Conservation (phyloP, 2,113 vertebrate species). For the Pipra filicauda region DNA sequence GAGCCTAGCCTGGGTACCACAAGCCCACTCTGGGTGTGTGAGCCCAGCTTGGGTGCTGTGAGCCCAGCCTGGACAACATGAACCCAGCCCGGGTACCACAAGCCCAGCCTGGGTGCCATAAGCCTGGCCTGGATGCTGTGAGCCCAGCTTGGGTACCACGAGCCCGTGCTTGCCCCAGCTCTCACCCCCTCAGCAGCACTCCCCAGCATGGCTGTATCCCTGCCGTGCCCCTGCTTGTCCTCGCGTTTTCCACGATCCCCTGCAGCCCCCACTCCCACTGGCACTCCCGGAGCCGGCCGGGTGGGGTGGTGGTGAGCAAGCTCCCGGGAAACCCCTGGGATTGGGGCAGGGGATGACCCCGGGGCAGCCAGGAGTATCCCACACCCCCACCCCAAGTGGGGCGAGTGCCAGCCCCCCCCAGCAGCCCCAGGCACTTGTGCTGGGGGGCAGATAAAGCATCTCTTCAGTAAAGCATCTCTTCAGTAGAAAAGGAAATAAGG, state of each 20-base stretch:
- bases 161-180: not conserved
- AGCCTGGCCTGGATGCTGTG: not conserved
- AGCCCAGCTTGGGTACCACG: not conserved
- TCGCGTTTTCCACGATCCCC: not conserved
- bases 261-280: not conserved
- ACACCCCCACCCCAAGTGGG: not conserved
- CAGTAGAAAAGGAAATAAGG: slow-evolving; percentile 35
- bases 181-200: not conserved
- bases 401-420: not conserved
- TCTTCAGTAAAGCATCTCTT: slow-evolving; percentile 53
- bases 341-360: fast-evolving
- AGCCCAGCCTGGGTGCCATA: not conserved
- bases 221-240: fast-evolving
- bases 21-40: not conserved
- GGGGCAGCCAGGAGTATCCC: not conserved
- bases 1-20: not conserved
- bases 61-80: not conserved
- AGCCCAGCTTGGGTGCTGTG: not conserved
- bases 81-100: not conserved
- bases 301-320: not conserved
- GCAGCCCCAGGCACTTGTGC: not conserved
- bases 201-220: fast-evolving
- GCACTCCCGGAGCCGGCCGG: not conserved
- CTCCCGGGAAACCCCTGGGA: fast-evolving
- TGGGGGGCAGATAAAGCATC: slow-evolving; percentile 3